phyloP scores from a whole-genome alignment of 1,140 invertebrate genomes.

The Leptoteleia sp. region DNA sequence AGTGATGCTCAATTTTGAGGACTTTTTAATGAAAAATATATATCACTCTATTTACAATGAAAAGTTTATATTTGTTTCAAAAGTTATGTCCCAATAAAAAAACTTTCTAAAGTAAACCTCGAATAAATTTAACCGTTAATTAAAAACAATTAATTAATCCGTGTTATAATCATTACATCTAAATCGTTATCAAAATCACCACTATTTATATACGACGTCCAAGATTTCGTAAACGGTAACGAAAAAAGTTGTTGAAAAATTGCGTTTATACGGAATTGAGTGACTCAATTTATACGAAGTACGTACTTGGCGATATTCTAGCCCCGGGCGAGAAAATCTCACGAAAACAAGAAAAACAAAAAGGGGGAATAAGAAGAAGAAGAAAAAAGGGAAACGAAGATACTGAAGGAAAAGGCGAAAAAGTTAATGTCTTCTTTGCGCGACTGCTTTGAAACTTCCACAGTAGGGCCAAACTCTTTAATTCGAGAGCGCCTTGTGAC shows the following conservation, averaged over 20 bases:
- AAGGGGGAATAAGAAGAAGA: too few species aligned
- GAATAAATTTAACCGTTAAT: too few species aligned
- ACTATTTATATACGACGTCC: too few species aligned
- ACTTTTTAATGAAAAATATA: too few species aligned
- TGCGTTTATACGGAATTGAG: slow-evolving; percentile 47
- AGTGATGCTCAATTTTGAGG: too few species aligned
- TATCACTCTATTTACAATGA: too few species aligned
- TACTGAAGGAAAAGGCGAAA: slow-evolving; percentile 20
- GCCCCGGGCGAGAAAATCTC: slow-evolving; percentile 25
- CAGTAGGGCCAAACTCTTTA: slow-evolving; percentile 44
- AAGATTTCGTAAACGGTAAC: neutral
- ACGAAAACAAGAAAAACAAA: slow-evolving; percentile 15
- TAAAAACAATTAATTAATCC: too few species aligned
- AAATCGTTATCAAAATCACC: too few species aligned
- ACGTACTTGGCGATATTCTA: slow-evolving; percentile 55
- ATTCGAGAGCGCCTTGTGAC: slow-evolving; percentile 65
- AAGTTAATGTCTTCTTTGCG: slow-evolving; percentile 52
- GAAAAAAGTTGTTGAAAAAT: slow-evolving; percentile 26
- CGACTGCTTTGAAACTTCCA: slow-evolving; percentile 50
- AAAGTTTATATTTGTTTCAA: too few species aligned
- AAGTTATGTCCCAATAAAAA: too few species aligned
- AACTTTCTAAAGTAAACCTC: too few species aligned
- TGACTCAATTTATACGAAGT: slow-evolving; percentile 55
- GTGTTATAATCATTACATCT: too few species aligned
- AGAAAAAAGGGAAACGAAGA: slow-evolving; percentile 5